These are phyloP conservation scores for Phragmatobia fuliginosa DNA, from an alignment of 2,888 invertebrate species.

Conservation along the genomic window DNA sequence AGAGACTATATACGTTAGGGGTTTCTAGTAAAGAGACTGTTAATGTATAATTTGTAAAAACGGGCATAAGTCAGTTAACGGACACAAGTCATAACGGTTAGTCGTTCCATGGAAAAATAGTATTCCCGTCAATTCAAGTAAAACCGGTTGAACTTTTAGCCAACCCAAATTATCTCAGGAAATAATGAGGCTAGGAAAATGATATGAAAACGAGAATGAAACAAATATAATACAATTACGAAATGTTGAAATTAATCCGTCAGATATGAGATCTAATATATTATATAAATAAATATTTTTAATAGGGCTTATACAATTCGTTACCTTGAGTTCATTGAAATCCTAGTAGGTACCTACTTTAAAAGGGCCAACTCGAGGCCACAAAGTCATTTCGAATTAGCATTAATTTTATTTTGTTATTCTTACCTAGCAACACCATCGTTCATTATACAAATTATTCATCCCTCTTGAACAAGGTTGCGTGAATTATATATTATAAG, in stretches of 20 bases:
- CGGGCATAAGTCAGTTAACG: too few species aligned
- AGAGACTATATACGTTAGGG: too few species aligned
- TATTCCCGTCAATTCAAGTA: too few species aligned
- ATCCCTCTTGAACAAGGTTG: neutral
- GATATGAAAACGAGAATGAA: too few species aligned
- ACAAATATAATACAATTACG: neutral
- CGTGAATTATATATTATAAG: conserved; percentile 5
- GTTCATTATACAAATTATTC: conserved; percentile 7
- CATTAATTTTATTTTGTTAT: neutral
- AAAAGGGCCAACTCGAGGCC: neutral
- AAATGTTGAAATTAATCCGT: neutral
- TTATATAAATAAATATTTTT: neutral
- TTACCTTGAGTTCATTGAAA: neutral
- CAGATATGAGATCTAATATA: too few species aligned
- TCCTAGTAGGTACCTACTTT: neutral
- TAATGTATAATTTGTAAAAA: too few species aligned
- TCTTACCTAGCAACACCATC: conserved; percentile 4
- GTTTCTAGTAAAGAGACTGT: too few species aligned
- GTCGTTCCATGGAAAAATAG: too few species aligned
- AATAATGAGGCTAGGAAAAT: too few species aligned
- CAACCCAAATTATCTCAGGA: too few species aligned
- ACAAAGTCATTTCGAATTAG: neutral
- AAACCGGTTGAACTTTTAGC: too few species aligned
- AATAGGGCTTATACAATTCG: neutral
- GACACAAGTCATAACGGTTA: too few species aligned